These are phyloP conservation scores for Synodontis membranacea DNA, from an alignment of 2,113 vertebrate species.

Conservation along the genomic window DNA sequence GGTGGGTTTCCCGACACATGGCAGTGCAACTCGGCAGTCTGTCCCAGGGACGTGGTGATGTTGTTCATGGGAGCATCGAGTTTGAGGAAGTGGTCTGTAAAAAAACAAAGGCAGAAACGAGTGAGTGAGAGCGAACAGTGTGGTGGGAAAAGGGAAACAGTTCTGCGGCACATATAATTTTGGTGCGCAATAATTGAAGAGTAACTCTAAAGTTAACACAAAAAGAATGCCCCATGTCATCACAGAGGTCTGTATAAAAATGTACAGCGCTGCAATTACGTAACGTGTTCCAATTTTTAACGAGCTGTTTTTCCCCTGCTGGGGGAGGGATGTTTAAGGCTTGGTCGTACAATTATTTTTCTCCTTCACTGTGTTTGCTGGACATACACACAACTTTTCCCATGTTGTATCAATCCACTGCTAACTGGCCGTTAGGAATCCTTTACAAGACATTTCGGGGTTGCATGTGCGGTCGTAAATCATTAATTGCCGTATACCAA, in stretches of 20 bases:
- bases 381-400: neutral
- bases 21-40: constrained; percentile 90
- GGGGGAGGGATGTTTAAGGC: no score
- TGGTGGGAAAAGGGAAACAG: neutral
- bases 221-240: constrained; percentile 11
- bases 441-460: constrained; percentile 61
- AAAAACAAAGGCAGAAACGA: constrained; percentile 19
- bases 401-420: constrained; percentile 45
- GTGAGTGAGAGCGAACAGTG: neutral
- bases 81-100: constrained; percentile 81
- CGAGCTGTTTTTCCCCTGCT: neutral
- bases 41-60: constrained; percentile 93
- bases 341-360: neutral
- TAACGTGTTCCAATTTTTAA: neutral
- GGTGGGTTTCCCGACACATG: constrained; percentile 85
- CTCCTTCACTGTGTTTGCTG: neutral
- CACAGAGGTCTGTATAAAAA: constrained; percentile 21
- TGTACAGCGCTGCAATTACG: constrained; percentile 9
- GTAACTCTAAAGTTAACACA: constrained; percentile 6
- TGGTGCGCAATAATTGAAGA: neutral
- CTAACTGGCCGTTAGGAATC: constrained; percentile 48
- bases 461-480: constrained; percentile 59
- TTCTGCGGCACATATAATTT: constrained; percentile 16
- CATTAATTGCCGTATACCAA: constrained; percentile 59
- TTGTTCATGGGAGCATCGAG: constrained; percentile 97